Conservation (phyloP, 2,113 vertebrate genomes). For the Varanus komodoensis region DNA sequence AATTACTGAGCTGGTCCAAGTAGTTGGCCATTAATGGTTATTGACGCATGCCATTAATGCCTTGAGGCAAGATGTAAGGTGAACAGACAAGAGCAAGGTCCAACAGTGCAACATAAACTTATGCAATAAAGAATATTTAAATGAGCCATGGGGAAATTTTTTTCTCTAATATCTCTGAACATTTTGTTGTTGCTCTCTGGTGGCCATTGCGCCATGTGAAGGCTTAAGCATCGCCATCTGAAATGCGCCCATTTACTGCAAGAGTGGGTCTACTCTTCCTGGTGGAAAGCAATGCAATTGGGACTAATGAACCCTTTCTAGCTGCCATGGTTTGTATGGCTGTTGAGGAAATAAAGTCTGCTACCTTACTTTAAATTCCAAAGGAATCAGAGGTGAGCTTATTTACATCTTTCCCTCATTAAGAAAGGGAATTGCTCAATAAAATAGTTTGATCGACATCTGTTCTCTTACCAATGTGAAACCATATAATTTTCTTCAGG, state of each 20-base stretch:
- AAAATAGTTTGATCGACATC: neutral
- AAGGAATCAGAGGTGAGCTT: neutral
- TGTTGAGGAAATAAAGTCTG: neutral
- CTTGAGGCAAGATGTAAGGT: neutral
- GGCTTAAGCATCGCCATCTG: neutral
- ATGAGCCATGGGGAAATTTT: conserved; percentile 12
- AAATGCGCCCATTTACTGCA: neutral
- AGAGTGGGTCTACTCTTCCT: neutral
- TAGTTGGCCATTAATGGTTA: neutral
- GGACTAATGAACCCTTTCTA: neutral
- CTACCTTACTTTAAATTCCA: neutral
- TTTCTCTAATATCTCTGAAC: neutral
- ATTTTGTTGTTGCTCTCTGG: neutral
- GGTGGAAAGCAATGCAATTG: too few relatives aligned
- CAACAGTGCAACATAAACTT: neutral
- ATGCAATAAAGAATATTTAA: neutral
- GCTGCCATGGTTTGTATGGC: neutral
- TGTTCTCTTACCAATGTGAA: neutral
- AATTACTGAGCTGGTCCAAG: neutral
- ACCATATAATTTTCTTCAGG: neutral
- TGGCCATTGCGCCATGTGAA: neutral
- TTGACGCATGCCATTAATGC: neutral
- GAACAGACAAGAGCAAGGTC: neutral
- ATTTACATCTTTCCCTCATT: neutral
- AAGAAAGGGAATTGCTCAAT: neutral